Conservation (phyloP, 53 echinoderm and acorn worm species). For the Glandiceps talaboti region DNA sequence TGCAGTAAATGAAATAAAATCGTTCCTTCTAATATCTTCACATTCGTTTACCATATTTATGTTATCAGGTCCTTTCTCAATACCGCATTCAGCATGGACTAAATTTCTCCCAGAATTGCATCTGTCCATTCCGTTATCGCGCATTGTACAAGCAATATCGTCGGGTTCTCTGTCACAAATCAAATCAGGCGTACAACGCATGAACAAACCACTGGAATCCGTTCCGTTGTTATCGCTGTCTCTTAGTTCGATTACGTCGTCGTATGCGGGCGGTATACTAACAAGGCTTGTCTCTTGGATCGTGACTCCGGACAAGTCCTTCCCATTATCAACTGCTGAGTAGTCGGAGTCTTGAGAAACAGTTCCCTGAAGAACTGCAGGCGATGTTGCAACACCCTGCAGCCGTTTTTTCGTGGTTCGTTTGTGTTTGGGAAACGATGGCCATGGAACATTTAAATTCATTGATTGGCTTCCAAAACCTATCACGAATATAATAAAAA, state of each 20-base stretch:
- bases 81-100: too few relatives aligned
- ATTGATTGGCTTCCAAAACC: background rate
- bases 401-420: background rate
- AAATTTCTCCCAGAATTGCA: too few relatives aligned
- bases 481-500: too few relatives aligned
- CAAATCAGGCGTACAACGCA: background rate
- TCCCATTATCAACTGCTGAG: background rate
- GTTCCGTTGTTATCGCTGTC: background rate
- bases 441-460: background rate
- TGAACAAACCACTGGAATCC: background rate
- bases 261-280: background rate
- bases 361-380: background rate
- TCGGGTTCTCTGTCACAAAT: too few relatives aligned
- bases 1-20: too few relatives aligned
- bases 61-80: too few relatives aligned
- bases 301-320: background rate
- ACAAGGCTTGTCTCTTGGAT: background rate
- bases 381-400: background rate
- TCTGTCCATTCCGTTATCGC: too few relatives aligned
- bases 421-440: background rate
- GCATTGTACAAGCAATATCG: too few relatives aligned
- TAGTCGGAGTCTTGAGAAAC: background rate
- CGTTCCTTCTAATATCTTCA: too few relatives aligned
- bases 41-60: too few relatives aligned
- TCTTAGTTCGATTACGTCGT: background rate